phyloP scores from a whole-genome alignment of 2,888 invertebrate genomes.

The Dryobotodes eremita region DNA sequence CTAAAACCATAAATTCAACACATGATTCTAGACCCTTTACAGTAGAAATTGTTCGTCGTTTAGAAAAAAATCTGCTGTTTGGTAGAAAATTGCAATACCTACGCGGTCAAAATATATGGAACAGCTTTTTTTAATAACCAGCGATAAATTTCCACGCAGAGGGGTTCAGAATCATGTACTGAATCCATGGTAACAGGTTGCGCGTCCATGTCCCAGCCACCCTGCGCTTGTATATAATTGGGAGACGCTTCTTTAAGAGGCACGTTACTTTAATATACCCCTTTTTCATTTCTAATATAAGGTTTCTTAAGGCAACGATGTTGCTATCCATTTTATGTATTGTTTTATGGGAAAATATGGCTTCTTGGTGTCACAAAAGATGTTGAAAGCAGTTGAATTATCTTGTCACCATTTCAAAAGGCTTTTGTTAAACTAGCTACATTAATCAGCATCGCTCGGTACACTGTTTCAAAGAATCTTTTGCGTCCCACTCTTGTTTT shows the following conservation, averaged over 20 bases:
- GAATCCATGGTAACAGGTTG: too few species aligned
- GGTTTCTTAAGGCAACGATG: background rate
- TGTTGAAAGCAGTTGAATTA: background rate
- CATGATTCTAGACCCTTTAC: too few species aligned
- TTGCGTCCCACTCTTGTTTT: background rate
- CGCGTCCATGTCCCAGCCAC: too few species aligned
- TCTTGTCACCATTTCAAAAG: background rate
- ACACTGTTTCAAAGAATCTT: background rate
- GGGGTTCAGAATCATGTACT: too few species aligned
- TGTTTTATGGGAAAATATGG: constrained; percentile 9
- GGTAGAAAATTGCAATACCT: too few species aligned
- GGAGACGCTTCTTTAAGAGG: background rate
- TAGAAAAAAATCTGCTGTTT: too few species aligned
- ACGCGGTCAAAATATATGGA: too few species aligned
- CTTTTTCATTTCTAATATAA: background rate
- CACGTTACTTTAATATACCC: background rate
- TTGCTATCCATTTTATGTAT: background rate
- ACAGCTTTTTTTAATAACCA: too few species aligned
- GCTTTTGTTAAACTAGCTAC: constrained; percentile 10
- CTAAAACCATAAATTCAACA: too few species aligned
- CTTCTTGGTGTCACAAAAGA: constrained; percentile 5
- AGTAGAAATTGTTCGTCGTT: too few species aligned
- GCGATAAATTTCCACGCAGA: too few species aligned
- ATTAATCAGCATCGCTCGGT: background rate
- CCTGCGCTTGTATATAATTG: background rate